These are phyloP conservation scores for Cylas formicarius DNA, from an alignment of 1,140 invertebrate species.

Conservation along the genomic window DNA sequence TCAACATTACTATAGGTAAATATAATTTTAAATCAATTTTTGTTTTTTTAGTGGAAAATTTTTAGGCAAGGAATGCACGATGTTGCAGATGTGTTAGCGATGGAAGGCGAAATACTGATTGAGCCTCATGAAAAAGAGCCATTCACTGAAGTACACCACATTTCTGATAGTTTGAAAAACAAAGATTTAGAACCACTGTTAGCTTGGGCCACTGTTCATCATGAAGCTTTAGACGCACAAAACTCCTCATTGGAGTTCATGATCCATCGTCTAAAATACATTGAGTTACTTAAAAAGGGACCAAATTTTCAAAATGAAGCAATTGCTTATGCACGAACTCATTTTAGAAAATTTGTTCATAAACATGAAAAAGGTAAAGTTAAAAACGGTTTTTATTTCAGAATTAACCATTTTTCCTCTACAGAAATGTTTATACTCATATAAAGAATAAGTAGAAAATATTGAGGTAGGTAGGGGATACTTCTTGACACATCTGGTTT, in stretches of 20 bases:
- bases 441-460: too few relatives aligned
- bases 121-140: constrained; percentile 69
- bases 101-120: constrained; percentile 68
- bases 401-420: neutral
- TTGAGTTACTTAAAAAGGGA: constrained; percentile 55
- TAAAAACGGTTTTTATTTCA: neutral
- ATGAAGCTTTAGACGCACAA: constrained; percentile 54
- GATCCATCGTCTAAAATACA: constrained; percentile 58
- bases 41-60: too few relatives aligned
- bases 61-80: constrained; percentile 80
- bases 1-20: constrained; percentile 75
- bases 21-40: too few relatives aligned
- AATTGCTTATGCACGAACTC: constrained; percentile 77
- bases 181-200: constrained; percentile 74
- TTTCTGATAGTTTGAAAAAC: constrained; percentile 72
- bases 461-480: too few relatives aligned
- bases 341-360: constrained; percentile 77
- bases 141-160: constrained; percentile 78
- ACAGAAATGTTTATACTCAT: too few relatives aligned
- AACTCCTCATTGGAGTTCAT: constrained; percentile 82
- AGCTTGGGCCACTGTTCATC: constrained; percentile 63
- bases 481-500: constrained; percentile 10
- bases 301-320: constrained; percentile 62
- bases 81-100: constrained; percentile 75
- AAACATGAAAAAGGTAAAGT: constrained; percentile 69